phyloP scores from a whole-genome alignment of 2,888 invertebrate species.

The Charanyca ferruginea region DNA sequence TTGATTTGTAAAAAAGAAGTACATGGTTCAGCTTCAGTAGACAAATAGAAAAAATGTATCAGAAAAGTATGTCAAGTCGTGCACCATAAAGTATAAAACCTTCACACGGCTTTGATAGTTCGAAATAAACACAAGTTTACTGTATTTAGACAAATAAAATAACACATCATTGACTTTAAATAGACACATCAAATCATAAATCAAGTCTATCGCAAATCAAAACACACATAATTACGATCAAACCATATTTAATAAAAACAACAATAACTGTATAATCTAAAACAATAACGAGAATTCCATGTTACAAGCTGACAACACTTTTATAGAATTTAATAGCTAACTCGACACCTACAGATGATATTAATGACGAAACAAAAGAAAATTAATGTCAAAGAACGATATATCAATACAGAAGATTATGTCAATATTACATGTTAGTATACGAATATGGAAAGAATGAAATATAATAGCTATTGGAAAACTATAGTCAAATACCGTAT shows the following conservation, averaged over 20 bases:
- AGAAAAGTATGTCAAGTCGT: too few species aligned
- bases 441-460: constrained; percentile 18
- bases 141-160: neutral
- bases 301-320: constrained; percentile 14
- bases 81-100: too few species aligned
- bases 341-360: constrained; percentile 50
- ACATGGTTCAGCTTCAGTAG: too few species aligned
- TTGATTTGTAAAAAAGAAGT: too few species aligned
- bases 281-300: constrained; percentile 39
- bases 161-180: constrained; percentile 27
- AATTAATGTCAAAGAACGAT: constrained; percentile 43
- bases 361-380: constrained; percentile 33
- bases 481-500: neutral
- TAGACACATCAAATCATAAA: constrained; percentile 10
- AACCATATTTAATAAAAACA: constrained; percentile 18
- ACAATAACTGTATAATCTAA: constrained; percentile 26
- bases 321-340: constrained; percentile 9
- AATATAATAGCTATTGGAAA: constrained; percentile 14
- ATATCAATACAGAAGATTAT: constrained; percentile 27
- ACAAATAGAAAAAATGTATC: too few species aligned
- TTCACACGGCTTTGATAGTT: neutral
- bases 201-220: constrained; percentile 23
- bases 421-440: constrained; percentile 8
- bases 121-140: neutral
- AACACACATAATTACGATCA: constrained; percentile 17